These are phyloP conservation scores for Habroteleia sp. DNA, from an alignment of 2,888 invertebrate species.

Conservation along the genomic window DNA sequence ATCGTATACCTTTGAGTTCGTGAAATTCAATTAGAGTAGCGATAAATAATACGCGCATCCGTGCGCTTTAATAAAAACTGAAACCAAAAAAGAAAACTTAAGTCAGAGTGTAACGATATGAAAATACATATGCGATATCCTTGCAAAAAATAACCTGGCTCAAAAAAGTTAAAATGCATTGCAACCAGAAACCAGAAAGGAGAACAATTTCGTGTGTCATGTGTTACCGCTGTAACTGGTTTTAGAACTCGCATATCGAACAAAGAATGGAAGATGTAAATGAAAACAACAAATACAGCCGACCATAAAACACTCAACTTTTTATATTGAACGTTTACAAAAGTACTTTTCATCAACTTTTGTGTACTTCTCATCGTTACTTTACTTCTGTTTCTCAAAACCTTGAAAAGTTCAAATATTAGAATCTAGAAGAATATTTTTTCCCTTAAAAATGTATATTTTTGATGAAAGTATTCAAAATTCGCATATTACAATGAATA, in stretches of 20 bases:
- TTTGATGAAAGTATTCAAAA: too few species aligned
- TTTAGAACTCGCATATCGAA: conserved; percentile 51
- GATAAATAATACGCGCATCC: conserved; percentile 18
- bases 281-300: conserved; percentile 57
- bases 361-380: conserved; percentile 27
- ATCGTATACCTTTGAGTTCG: conserved; percentile 8
- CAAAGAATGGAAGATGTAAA: conserved; percentile 51
- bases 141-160: too few species aligned
- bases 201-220: conserved; percentile 44
- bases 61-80: conserved; percentile 12
- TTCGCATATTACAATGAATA: too few species aligned
- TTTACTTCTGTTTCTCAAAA: conserved; percentile 42
- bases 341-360: conserved; percentile 58
- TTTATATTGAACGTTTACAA: conserved; percentile 58
- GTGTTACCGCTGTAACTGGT: conserved; percentile 58
- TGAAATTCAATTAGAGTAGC: conserved; percentile 18
- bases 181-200: conserved; percentile 22
- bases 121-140: conserved; percentile 31
- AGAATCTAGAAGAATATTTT: conserved; percentile 7
- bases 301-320: conserved; percentile 57
- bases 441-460: too few species aligned
- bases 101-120: conserved; percentile 25
- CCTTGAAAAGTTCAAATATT: conserved; percentile 54
- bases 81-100: conserved; percentile 12
- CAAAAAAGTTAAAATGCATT: conserved; percentile 12